Base-by-base conservation (phyloP, 2,113 vertebrate species). In the Phaetusa simplex region DNA sequence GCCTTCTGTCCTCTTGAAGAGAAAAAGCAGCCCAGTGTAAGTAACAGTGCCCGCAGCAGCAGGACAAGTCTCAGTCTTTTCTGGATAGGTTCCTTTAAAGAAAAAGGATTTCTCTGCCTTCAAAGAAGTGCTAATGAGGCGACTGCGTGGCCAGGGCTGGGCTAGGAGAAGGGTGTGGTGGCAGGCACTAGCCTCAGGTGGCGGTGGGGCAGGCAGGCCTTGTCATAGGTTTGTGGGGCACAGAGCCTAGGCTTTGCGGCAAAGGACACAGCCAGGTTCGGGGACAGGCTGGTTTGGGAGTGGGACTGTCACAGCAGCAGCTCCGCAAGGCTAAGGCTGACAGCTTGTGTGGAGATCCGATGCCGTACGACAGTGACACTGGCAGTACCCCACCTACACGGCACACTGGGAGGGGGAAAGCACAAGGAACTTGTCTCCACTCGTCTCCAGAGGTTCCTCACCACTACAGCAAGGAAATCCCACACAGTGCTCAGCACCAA, bases 1-100 rank as follows among this genome's bases (percentile, higher is more conserved):
- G 17, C 98, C 98, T 97, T 99, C 99, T 2, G 99, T 98, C 99
- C 99, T 97, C 95, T 94, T 32, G 93, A 81, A 95, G 53, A 95
- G 40, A 89, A 78, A 93, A 77, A 21, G 61, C 32, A 59, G 69
- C 11, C 34, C 12, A 17, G 53, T 1, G 14, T 20, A 19, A 70
- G 23, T 4, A 27, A 50, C 11, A 43, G 55, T 6, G 22, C 38
- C 42, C 38, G 52, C 77, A 78, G 43, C 61, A 65, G 14, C 50
- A 36, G 43, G 42, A 52, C 21, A 6, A 40, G 38, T 8, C 64
- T 36, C 62, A 26, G 24, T 10, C 79, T 61, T 32, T n/a, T 3
- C 42, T 11, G 52, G 23, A 21, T 0, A 5, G 45, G 11, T 15
- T 73, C 50, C 13, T 30, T 52, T 6, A 58, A 65, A 58, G 30